A percentile compares a stretch with the other conserved stretches of the same genome.
Evolutionary conservation across 2,797 vertebrate species (phyloP).

Genomic region (Sciurus vulgaris): DNA sequence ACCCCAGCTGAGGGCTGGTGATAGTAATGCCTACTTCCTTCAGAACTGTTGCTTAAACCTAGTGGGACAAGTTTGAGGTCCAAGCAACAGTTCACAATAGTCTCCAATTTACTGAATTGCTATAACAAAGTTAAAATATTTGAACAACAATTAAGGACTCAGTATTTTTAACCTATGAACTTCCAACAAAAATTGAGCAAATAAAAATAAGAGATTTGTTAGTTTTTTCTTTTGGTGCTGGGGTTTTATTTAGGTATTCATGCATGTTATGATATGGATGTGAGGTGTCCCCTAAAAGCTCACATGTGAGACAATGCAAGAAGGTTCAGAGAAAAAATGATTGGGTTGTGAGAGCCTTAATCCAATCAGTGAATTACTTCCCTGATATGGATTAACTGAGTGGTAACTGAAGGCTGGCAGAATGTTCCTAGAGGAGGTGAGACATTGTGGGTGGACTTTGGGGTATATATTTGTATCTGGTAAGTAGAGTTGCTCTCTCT

Average conservation of each 20-base stretch:
- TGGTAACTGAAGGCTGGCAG: too few relatives aligned
- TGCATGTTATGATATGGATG: too few relatives aligned
- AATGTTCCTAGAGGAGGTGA: too few relatives aligned
- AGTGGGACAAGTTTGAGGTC: neutral
- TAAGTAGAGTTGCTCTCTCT: too few relatives aligned
- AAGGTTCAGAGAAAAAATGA: too few relatives aligned
- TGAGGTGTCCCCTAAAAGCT: too few relatives aligned
- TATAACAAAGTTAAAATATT: neutral
- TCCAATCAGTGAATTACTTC: too few relatives aligned
- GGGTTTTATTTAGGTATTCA: neutral
- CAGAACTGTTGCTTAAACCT: neutral
- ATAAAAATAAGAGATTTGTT: neutral
- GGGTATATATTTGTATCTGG: too few relatives aligned
- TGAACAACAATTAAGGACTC: neutral
- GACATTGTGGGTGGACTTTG: too few relatives aligned
- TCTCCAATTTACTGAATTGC: neutral
- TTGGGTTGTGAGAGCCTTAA: too few relatives aligned
- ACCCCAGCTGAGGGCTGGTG: accelerated
- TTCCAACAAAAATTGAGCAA: neutral
- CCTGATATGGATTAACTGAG: too few relatives aligned
- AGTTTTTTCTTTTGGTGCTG: neutral
- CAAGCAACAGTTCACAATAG: neutral
- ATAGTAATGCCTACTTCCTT: neutral
- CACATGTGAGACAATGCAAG: too few relatives aligned
- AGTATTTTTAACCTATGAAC: neutral